phyloP scores from a whole-genome alignment of 2,888 invertebrate species.

The Scaptomyza flava region DNA sequence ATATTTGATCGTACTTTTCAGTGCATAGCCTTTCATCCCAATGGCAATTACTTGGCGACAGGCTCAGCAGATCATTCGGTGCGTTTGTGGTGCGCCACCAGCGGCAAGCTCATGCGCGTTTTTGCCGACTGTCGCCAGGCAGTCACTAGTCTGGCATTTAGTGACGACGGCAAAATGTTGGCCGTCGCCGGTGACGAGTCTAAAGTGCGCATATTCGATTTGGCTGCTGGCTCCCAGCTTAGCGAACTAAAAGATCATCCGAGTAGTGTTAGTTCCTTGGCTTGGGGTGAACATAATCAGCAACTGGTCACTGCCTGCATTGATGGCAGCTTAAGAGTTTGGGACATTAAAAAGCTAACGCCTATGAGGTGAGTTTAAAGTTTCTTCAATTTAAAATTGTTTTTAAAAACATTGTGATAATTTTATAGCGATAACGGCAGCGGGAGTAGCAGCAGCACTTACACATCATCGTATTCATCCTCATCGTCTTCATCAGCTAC shows the following conservation, averaged over 20 bases:
- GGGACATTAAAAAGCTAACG: slow-evolving; percentile 85
- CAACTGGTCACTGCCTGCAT: slow-evolving; percentile 88
- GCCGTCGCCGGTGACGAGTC: slow-evolving; percentile 92
- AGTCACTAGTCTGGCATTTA: slow-evolving; percentile 91
- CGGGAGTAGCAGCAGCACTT: slow-evolving; percentile 32
- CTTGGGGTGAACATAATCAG: slow-evolving; percentile 87
- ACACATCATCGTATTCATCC: slow-evolving; percentile 45
- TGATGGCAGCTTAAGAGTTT: slow-evolving; percentile 88
- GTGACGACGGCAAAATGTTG: slow-evolving; percentile 92
- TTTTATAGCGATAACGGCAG: slow-evolving; percentile 59
- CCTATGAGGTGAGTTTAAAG: slow-evolving; percentile 62
- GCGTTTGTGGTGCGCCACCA: slow-evolving; percentile 93
- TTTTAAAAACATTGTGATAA: neutral
- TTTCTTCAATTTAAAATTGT: neutral
- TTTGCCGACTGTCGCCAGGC: slow-evolving; percentile 91
- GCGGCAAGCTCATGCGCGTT: slow-evolving; percentile 92
- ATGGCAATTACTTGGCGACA: slow-evolving; percentile 94
- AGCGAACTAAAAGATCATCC: slow-evolving; percentile 87
- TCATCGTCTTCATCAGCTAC: slow-evolving; percentile 71
- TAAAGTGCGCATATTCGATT: slow-evolving; percentile 88
- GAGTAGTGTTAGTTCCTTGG: slow-evolving; percentile 86
- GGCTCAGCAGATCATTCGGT: slow-evolving; percentile 96
- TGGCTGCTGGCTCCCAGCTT: slow-evolving; percentile 86
- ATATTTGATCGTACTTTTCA: slow-evolving; percentile 30
- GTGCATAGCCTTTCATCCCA: slow-evolving; percentile 93